phyloP scores from a whole-genome alignment of 2,113 vertebrate genomes.

The Galemys pyrenaicus region DNA sequence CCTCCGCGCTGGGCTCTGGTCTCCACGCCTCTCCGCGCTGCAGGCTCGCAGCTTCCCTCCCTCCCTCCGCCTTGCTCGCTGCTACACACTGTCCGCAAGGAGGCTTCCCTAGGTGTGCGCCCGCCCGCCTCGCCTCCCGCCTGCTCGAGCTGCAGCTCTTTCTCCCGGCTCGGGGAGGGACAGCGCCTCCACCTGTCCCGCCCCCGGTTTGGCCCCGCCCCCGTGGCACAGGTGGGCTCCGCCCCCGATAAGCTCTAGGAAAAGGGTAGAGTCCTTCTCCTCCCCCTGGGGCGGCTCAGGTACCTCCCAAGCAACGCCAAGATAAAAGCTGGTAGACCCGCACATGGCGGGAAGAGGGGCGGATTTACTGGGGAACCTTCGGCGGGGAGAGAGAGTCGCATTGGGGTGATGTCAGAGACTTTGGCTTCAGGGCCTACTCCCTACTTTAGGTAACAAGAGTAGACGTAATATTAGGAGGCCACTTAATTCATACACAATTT shows the following conservation, averaged over 20 bases:
- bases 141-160: accelerated
- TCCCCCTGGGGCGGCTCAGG: background rate
- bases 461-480: background rate
- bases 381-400: no score
- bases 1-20: slow-evolving; percentile 10
- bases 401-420: background rate
- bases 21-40: slow-evolving; percentile 26
- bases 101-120: background rate
- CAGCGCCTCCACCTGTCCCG: slow-evolving; percentile 64
- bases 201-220: slow-evolving; percentile 38
- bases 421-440: background rate
- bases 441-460: background rate
- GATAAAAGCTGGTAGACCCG: background rate
- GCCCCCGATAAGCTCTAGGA: background rate
- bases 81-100: background rate
- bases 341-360: no score
- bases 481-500: no score
- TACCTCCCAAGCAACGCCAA: no score
- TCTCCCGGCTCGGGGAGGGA: accelerated
- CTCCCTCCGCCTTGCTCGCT: background rate
- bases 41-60: background rate
- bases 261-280: accelerated
- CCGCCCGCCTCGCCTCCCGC: background rate
- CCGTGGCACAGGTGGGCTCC: slow-evolving; percentile 69
- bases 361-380: accelerated